Evolutionary conservation across 2,888 invertebrate genomes (phyloP).

Genomic region (Stenolophus ochropezus): DNA sequence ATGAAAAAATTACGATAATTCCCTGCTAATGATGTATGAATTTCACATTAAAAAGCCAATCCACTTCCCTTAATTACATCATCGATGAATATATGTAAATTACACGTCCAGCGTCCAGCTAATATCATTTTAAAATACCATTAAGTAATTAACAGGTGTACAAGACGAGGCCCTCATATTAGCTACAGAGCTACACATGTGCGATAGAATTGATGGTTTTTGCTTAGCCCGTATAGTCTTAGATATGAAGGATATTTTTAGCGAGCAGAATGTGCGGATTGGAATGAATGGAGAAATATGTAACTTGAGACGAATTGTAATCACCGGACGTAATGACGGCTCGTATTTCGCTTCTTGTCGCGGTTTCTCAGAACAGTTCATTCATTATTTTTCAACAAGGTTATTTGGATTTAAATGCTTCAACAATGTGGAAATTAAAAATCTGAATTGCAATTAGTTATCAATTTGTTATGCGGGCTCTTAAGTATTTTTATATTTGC

Average conservation of each 20-base stretch:
- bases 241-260: constrained; percentile 25
- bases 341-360: constrained; percentile 45
- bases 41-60: constrained; percentile 21
- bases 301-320: constrained; percentile 45
- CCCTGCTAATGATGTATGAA: constrained; percentile 1
- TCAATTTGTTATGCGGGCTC: no score
- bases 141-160: constrained; percentile 40
- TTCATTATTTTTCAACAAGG: not conserved
- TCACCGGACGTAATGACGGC: constrained; percentile 53
- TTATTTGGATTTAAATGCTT: not conserved
- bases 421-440: no score
- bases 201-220: constrained; percentile 19
- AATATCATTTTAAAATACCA: constrained; percentile 29
- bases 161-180: constrained; percentile 2
- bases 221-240: constrained; percentile 12
- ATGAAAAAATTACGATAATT: constrained; percentile 10
- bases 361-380: constrained; percentile 31
- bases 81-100: constrained; percentile 28
- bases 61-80: constrained; percentile 24
- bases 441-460: no score
- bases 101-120: not conserved
- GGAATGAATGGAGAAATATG: constrained; percentile 54
- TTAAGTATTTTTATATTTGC: no score
- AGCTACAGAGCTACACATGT: not conserved
- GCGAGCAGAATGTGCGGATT: not conserved